Base-by-base conservation (phyloP, 2,113 vertebrate genomes). In the Lucifuga dentata region DNA sequence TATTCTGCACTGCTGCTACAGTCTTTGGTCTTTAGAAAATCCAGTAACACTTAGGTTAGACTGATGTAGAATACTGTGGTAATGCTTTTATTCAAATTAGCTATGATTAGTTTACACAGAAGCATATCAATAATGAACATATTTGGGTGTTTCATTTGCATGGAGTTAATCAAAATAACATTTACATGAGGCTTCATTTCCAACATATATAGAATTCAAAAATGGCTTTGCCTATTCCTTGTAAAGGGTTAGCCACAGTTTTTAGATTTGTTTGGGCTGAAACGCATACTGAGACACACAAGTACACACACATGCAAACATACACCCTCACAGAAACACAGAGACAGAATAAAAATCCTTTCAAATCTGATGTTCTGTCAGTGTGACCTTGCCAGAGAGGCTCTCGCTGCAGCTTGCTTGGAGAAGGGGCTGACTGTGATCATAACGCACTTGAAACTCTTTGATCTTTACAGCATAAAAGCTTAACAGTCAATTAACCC, bases 401-500 rank as follows among this genome's bases (percentile, higher is more conserved):
- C 50, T 76, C 40, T 3, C 21, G 32, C 50, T 11, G 73, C 5
- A 0, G 64, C 36, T 55, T 13, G n/a, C 19, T 2, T 43, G 21
- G 5, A 67, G 49, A 64, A 83, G 49, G 53, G 51, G 38, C 29
- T 53, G 78, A 88, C 84, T 80, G 73, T 56, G 57, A 86, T 90
- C 76, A 0, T 55, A 67, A 40, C 46, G 19, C 43, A 33, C 43
- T 66, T 66, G 8, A 52, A 72, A 57, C 52, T 64, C 48, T 87
- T 68, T 88, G 76, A 84, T 84, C 59, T 62, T 41, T 2, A 41
- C 59, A 85, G 69, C 71, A 44, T 49, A 23, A 40, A 67, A 46
- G 76, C 78, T 86, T 71, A 78, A 71, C 73, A 73, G 62, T 68
- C 75, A 68, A 85, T 89, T 89, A 90, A 86, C 80, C 79, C 72